Evolutionary conservation across 23 tunicate genomes (phyloP), one percentile per base, ranked within the genome.

Genomic region (Ciona savignyi): DNA sequence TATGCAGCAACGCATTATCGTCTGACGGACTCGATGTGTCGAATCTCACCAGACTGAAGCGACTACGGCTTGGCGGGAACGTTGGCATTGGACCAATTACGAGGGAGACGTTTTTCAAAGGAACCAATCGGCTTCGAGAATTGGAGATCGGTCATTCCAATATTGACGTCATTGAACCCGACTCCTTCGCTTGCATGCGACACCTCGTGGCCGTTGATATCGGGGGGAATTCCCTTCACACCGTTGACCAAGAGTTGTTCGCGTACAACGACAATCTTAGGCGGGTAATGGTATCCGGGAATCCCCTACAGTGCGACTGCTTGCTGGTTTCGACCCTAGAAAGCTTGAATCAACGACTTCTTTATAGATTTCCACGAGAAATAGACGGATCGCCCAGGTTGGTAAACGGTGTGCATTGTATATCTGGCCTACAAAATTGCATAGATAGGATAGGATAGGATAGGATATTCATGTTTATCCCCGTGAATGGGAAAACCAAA

Each of bases 141-240:
- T 25, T 63, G 4, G 67, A 22, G 26, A n/a, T 63, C 26, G 28
- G 67, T 22, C 28, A 63, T 63, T 63, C 67, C 22, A 63, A 63
- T 22, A 63, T 63, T 25, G 27, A 25, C 4, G 67, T 63, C 22
- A 63, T 63, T 63, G n/a, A 63, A 11, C 67, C 67, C 22, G 67
- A 63, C 67, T 19, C 67, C 4, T 63, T 63, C 27, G 25, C 67
- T 9, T 63, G 67, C 22, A 9, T n/a, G 6, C 15, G 15, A 9
- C 67, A 63, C 27, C 67, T 63, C 56, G 6, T 4, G 6, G 27
- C 22, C n/a, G 27, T 63, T 19, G 27, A 25, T n/a, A 4, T 63
- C 6, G 28, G 28, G 23, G 28, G 28, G 6, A 63, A 63, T 22
- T 63, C 22, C 9, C 56, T 42, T 15, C 9, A 15, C 9, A 42